These are phyloP conservation scores for Chymomyza procnemis DNA, from an alignment of 2,888 invertebrate genomes.

Conservation along the genomic window DNA sequence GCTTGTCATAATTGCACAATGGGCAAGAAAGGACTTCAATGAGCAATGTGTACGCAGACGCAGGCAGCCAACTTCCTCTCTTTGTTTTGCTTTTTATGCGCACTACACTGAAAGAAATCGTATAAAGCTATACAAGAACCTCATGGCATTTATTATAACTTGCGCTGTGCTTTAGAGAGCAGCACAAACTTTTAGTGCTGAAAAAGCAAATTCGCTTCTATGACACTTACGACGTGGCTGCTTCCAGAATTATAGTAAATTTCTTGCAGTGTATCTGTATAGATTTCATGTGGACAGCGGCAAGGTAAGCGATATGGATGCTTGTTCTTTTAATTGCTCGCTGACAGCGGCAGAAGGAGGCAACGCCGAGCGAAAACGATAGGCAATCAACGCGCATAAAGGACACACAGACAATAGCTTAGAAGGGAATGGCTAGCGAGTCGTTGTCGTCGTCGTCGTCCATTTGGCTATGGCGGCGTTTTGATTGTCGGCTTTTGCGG, in stretches of 20 bases:
- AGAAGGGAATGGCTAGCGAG: conserved; percentile 5
- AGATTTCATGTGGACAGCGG: conserved; percentile 54
- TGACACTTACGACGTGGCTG: no score
- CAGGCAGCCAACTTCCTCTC: conserved; percentile 45
- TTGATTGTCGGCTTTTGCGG: conserved; percentile 67
- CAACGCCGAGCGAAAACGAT: conserved; percentile 53
- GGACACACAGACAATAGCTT: conserved; percentile 7
- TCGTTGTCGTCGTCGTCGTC: conserved; percentile 27
- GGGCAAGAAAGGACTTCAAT: conserved; percentile 26
- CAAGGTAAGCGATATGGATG: conserved; percentile 67
- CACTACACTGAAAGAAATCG: background rate
- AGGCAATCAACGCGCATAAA: conserved; percentile 54
- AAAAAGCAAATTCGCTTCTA: no score
- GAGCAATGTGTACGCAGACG: conserved; percentile 23
- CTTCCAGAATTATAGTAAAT: no score
- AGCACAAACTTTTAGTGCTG: no score
- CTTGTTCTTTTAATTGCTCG: conserved; percentile 75
- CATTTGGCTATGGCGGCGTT: conserved; percentile 53
- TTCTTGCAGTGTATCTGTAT: conserved; percentile 34
- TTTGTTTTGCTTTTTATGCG: conserved; percentile 21
- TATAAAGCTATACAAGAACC: no score
- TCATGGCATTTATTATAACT: no score
- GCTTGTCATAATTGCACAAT: conserved; percentile 75
- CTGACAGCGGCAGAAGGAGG: conserved; percentile 17
- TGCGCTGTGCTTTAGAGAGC: no score